A percentile compares a stretch with the other conserved stretches of the same genome.
Conservation (phyloP, 2,888 invertebrate species). For the Rhyacophila evoluta region DNA sequence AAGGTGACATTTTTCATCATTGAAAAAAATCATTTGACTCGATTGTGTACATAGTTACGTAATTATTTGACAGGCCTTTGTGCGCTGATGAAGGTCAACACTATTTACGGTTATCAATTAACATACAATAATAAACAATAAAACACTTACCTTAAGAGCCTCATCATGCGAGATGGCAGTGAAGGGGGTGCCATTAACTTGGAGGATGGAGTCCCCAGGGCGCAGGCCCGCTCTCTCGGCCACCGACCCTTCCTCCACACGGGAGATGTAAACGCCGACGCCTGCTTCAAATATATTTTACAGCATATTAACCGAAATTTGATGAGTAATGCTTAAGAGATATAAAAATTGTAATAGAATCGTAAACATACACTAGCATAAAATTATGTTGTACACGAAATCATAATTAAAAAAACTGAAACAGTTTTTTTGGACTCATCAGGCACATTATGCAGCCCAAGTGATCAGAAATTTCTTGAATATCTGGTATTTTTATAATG, state of each 20-base stretch:
- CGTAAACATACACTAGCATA: too few relatives aligned
- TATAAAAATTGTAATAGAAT: too few relatives aligned
- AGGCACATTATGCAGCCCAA: too few relatives aligned
- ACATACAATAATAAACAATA: neutral
- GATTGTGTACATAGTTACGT: too few relatives aligned
- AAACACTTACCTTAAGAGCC: slow-evolving; percentile 83
- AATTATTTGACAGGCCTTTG: too few relatives aligned
- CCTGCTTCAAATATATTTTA: slow-evolving; percentile 64
- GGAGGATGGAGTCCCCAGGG: slow-evolving; percentile 94
- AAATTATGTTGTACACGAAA: too few relatives aligned
- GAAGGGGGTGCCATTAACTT: slow-evolving; percentile 95
- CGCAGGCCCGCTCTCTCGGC: slow-evolving; percentile 89
- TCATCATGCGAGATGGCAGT: slow-evolving; percentile 93
- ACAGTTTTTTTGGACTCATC: too few relatives aligned
- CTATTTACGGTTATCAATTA: neutral
- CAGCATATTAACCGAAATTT: neutral
- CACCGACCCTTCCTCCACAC: slow-evolving; percentile 90
- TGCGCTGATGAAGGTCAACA: too few relatives aligned
- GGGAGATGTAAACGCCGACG: slow-evolving; percentile 91
- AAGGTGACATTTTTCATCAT: neutral
- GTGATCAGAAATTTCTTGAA: too few relatives aligned
- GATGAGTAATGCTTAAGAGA: neutral
- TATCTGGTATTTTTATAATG: too few relatives aligned
- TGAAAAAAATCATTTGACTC: neutral
- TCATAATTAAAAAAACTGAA: too few relatives aligned